Evolutionary conservation across 2,797 vertebrate genomes (phyloP), one percentile per base, ranked within the genome.

Genomic region (Ctenochaetus hawaiiensis): DNA sequence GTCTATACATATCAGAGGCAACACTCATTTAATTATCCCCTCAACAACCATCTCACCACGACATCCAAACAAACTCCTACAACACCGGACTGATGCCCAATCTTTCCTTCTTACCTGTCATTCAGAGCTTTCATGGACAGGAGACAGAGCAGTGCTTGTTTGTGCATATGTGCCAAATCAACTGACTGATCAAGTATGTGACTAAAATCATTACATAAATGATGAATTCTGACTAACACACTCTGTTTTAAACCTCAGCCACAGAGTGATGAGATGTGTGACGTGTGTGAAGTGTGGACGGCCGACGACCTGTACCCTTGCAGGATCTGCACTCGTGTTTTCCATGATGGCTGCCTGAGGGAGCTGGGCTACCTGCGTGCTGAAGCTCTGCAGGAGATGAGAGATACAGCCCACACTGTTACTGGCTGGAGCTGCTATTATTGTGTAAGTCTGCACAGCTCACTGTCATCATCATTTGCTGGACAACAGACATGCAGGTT

Each of bases 401-500:
- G 92, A 0, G 96, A 98, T 67, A 95, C 94, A 0, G 97, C 98
- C 0, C 97, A 97, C 91, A 97, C 96, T 0, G 95, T 97, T 54
- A 95, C 93, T 0, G 98, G 98, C 87, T 99, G 98, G 98, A 99
- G 98, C 94, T 99, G 98, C 94, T 97, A 98, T 94, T 97, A 97
- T 89, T 99, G 98, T 30, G 98, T 99, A 93, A 97, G 98, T 92
- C 37, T 48, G 26, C 73, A 64, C 23, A 26, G 23, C 64, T 67
- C 51, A 11, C 37, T 53, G 34, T 11, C 45, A 56, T 13, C 17
- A 5, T 56, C 22, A 20, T 22, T 18, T 26, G 20, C 41, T 48
- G 48, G 44, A 41, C 2, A 53, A 26, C 54, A 44, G 67, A 57
- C 48, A 54, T 44, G 17, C 20, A 54, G 39, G 30, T 49, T 17